Evolutionary conservation across 2,113 vertebrate species (phyloP).

Genomic region (Datnioides undecimradiatus): DNA sequence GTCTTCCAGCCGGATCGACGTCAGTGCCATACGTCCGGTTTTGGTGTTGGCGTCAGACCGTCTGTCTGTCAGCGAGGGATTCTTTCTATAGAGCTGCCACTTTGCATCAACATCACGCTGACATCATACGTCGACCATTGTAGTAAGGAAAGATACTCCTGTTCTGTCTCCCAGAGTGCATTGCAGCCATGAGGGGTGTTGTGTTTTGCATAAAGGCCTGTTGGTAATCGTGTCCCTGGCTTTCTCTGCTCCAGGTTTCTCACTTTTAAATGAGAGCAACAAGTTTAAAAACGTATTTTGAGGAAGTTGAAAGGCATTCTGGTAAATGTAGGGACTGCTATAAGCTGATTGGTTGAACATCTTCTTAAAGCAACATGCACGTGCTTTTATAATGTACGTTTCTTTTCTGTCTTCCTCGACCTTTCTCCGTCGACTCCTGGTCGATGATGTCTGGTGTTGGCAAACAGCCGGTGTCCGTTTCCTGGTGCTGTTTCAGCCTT

Average conservation of each 20-base stretch:
- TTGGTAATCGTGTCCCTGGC: neutral
- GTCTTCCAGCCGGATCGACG: neutral
- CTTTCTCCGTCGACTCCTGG: neutral
- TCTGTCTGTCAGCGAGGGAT: neutral
- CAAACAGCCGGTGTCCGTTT: constrained; percentile 1
- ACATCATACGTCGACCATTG: neutral
- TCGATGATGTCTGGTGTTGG: constrained; percentile 1
- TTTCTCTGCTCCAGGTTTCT: too few species aligned
- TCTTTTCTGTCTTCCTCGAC: neutral
- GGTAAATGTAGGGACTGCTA: neutral
- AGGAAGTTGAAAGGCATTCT: neutral
- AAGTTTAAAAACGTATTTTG: neutral
- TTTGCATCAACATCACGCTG: constrained; percentile 16
- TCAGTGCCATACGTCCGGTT: neutral
- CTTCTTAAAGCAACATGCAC: too few species aligned
- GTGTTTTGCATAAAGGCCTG: neutral
- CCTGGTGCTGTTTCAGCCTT: neutral
- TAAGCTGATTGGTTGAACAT: too few species aligned
- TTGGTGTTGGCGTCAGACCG: neutral
- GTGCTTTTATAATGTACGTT: too few species aligned
- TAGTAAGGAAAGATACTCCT: neutral
- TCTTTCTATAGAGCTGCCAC: constrained; percentile 23
- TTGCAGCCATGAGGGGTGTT: neutral
- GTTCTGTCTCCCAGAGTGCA: neutral
- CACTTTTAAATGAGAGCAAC: neutral